Percentiles rank a stretch among this genome's conserved stretches.
Conservation (phyloP, 2,888 invertebrate genomes). For the Conops quadrifasciatus region DNA sequence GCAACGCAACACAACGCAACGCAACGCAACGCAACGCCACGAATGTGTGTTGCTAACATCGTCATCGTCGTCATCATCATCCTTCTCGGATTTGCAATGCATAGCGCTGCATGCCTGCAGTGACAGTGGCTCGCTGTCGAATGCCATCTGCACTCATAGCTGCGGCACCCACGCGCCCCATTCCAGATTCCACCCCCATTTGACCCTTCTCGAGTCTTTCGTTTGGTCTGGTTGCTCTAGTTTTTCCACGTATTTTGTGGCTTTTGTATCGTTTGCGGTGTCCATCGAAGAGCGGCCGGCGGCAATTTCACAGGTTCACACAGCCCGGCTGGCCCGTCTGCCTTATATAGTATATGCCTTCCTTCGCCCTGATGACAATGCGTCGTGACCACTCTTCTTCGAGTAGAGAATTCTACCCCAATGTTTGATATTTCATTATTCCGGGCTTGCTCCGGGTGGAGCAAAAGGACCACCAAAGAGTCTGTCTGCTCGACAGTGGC, state of each 20-base stretch:
- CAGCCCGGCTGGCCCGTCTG: background rate
- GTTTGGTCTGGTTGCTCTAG: background rate
- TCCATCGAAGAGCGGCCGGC: slow-evolving; percentile 13
- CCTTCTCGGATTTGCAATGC: background rate
- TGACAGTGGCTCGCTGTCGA: no score
- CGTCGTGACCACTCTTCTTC: background rate
- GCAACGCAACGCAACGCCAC: no score
- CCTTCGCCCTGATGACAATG: slow-evolving; percentile 11
- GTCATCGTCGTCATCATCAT: no score
- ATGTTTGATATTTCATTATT: slow-evolving; percentile 15
- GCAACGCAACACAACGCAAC: background rate
- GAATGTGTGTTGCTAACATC: no score
- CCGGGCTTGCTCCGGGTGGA: background rate
- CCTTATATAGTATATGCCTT: background rate
- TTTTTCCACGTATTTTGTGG: slow-evolving; percentile 29
- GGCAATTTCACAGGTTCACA: slow-evolving; percentile 4
- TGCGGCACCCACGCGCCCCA: background rate
- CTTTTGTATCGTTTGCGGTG: slow-evolving; percentile 25
- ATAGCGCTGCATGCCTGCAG: slow-evolving; percentile 9
- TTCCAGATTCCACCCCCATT: background rate
- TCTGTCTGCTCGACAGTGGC: background rate
- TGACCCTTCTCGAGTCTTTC: background rate
- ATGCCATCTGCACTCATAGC: slow-evolving; percentile 21
- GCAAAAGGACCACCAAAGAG: no score
- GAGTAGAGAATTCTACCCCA: background rate